Conservation (phyloP, 2,888 invertebrate species). For the Elgonia sp. region DNA sequence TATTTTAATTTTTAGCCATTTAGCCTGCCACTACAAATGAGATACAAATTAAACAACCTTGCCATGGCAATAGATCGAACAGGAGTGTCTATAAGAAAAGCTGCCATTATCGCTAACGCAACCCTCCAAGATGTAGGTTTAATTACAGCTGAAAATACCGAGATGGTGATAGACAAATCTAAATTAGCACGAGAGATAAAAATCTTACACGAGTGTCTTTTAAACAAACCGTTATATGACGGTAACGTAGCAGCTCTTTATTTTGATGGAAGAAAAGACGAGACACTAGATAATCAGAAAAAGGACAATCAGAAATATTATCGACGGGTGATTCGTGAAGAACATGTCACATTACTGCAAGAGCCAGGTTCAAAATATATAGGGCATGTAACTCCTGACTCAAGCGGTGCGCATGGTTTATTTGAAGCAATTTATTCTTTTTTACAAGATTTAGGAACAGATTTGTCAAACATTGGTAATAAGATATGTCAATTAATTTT, state of each 20-base stretch:
- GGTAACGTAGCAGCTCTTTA: conserved; percentile 32
- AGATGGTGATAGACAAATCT: conserved; percentile 73
- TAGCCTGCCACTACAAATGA: conserved; percentile 17
- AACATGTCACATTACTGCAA: too few relatives aligned
- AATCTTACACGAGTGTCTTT: conserved; percentile 43
- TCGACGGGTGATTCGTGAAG: too few relatives aligned
- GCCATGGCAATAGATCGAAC: conserved; percentile 38
- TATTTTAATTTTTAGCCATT: too few relatives aligned
- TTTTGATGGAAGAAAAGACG: conserved; percentile 63
- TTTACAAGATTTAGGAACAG: too few relatives aligned
- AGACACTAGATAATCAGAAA: too few relatives aligned
- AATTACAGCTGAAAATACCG: conserved; percentile 70
- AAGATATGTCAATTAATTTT: too few relatives aligned
- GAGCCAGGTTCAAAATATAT: too few relatives aligned
- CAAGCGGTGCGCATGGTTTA: too few relatives aligned
- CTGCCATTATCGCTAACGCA: conserved; percentile 74
- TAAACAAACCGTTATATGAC: conserved; percentile 29
- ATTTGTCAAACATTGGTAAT: too few relatives aligned
- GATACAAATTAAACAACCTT: conserved; percentile 1
- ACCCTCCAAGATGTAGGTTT: conserved; percentile 74
- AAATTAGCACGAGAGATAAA: conserved; percentile 76
- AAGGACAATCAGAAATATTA: too few relatives aligned
- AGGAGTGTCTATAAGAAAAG: conserved; percentile 61
- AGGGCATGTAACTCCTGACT: too few relatives aligned
- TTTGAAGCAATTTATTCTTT: too few relatives aligned